Percentiles rank a stretch among this genome's conserved stretches.
phyloP scores from a whole-genome alignment of 2,888 invertebrate genomes.

The Netelia inedita region DNA sequence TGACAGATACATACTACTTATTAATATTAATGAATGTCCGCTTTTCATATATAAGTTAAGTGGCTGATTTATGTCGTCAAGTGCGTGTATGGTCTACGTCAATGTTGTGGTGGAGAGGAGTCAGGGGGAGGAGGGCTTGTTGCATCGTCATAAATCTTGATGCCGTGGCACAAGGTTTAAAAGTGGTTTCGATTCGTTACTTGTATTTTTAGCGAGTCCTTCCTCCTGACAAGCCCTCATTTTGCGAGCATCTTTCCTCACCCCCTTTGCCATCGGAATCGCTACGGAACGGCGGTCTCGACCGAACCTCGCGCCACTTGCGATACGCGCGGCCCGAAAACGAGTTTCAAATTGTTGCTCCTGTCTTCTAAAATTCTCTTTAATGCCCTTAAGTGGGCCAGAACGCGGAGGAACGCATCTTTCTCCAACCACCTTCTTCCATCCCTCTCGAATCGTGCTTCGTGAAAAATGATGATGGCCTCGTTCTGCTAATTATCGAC shows the following conservation, averaged over 20 bases:
- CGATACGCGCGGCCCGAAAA: constrained; percentile 69
- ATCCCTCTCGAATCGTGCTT: constrained; percentile 22
- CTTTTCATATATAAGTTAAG: constrained; percentile 75
- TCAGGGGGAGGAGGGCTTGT: constrained; percentile 74
- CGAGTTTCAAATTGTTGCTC: constrained; percentile 69
- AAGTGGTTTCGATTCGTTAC: constrained; percentile 84
- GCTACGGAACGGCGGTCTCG: constrained; percentile 51
- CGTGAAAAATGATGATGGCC: constrained; percentile 66
- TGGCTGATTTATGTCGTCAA: constrained; percentile 82
- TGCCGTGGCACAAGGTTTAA: constrained; percentile 80
- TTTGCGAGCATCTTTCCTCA: constrained; percentile 64
- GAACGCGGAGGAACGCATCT: constrained; percentile 1
- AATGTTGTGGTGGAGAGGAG: constrained; percentile 72
- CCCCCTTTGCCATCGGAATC: constrained; percentile 57
- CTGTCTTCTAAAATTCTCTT: constrained; percentile 68
- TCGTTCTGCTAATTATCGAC: constrained; percentile 64
- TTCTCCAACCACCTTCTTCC: background rate
- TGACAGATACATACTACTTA: constrained; percentile 83
- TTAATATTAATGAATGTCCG: constrained; percentile 84
- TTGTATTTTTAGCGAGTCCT: constrained; percentile 81
- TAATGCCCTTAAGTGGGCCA: constrained; percentile 66
- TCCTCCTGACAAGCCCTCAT: constrained; percentile 72
- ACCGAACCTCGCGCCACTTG: constrained; percentile 66
- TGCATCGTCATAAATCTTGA: constrained; percentile 83
- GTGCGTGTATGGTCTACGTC: constrained; percentile 75